phyloP scores from a whole-genome alignment of 2,113 vertebrate species.

The Turnix velox region DNA sequence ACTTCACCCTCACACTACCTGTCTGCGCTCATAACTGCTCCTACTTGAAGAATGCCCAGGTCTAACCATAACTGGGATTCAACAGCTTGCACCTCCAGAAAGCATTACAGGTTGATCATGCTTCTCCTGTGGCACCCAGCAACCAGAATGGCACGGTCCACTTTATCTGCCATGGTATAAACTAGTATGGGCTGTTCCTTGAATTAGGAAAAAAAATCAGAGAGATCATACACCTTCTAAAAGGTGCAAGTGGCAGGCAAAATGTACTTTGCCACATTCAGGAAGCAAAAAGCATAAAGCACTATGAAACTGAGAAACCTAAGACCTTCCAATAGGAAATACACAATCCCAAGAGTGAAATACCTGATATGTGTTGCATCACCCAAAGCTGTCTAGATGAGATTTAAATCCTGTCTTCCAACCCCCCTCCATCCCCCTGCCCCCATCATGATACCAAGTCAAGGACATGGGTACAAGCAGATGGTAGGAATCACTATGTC shows the following conservation, averaged over 20 bases:
- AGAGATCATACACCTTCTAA: not conserved
- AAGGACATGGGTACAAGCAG: not conserved
- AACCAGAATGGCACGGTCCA: not conserved
- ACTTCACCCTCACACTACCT: not conserved
- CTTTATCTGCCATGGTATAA: not conserved
- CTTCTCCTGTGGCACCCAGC: not conserved
- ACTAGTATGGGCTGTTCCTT: not conserved
- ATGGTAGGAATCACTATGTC: not conserved
- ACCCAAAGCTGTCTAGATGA: not conserved
- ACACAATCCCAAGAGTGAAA: slow-evolving; percentile 4
- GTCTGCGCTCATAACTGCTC: not conserved
- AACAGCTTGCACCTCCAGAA: not conserved
- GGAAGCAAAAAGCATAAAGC: not conserved
- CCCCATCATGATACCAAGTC: rapidly evolving
- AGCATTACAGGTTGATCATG: not conserved
- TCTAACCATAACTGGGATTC: not conserved
- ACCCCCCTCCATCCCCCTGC: rapidly evolving
- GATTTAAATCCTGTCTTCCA: not conserved
- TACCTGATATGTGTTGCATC: slow-evolving; percentile 19
- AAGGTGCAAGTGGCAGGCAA: not conserved
- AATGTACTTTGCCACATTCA: not conserved
- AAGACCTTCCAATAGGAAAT: slow-evolving; percentile 15
- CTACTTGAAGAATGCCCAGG: not conserved
- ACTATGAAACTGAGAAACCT: slow-evolving; percentile 21
- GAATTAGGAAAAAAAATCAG: not conserved